phyloP scores from a whole-genome alignment of 2,888 invertebrate species.

The Caenorhabditis becei region DNA sequence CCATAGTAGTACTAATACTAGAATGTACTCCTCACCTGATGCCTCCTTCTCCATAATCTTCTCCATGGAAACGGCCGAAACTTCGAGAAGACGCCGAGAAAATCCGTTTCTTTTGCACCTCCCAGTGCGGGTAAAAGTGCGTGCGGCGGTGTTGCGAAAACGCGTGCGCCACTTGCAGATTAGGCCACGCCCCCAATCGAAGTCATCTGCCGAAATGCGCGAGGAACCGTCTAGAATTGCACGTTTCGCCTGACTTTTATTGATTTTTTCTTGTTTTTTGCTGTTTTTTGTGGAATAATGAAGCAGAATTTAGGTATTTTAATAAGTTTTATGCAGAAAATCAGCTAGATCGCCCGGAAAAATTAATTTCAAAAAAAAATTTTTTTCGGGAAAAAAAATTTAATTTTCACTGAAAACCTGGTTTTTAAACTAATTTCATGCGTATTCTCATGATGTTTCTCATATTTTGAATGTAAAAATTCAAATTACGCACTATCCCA shows the following conservation, averaged over 20 bases:
- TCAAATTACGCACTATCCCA: neutral
- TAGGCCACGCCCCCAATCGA: slow-evolving; percentile 21
- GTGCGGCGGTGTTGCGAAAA: slow-evolving; percentile 36
- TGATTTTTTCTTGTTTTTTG: neutral
- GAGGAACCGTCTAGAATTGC: neutral
- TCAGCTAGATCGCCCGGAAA: too few species aligned
- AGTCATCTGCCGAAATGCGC: slow-evolving; percentile 2
- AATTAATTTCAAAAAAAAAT: too few species aligned
- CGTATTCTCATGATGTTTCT: slow-evolving; percentile 4
- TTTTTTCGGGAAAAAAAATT: too few species aligned
- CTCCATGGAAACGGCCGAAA: neutral
- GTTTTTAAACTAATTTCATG: too few species aligned
- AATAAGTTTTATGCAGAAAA: too few species aligned
- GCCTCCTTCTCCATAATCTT: neutral
- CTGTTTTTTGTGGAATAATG: neutral
- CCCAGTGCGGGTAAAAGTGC: neutral
- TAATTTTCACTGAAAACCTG: too few species aligned
- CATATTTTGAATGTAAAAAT: neutral
- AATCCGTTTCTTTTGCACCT: too few species aligned
- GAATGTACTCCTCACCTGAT: neutral
- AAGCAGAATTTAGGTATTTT: too few species aligned
- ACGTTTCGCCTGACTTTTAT: neutral
- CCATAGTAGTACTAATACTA: slow-evolving; percentile 1
- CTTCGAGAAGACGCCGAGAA: neutral
- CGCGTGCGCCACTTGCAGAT: slow-evolving; percentile 10